A percentile compares a stretch with the other conserved stretches of the same genome.
Conservation (phyloP, 2,888 invertebrate genomes). For the Diplolepis rosae region DNA sequence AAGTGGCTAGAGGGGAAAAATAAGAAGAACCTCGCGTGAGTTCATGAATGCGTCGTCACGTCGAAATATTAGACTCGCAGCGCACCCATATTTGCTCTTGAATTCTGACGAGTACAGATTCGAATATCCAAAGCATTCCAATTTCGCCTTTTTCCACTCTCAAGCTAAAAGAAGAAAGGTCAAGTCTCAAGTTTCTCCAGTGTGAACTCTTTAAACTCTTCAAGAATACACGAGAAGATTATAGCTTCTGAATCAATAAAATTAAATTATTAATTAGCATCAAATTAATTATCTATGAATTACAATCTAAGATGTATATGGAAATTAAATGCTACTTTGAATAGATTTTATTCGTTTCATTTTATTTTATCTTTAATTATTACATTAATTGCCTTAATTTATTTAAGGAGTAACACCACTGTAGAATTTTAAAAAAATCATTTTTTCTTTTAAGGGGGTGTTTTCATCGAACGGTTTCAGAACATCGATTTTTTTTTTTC, state of each 20-base stretch:
- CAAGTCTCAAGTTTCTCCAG: not conserved
- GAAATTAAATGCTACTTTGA: no score
- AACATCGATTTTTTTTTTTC: no score
- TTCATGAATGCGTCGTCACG: slow-evolving; percentile 46
- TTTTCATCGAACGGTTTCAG: no score
- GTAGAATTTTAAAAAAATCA: no score
- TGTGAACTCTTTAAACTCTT: not conserved
- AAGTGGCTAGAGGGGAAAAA: slow-evolving; percentile 25
- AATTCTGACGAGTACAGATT: slow-evolving; percentile 52
- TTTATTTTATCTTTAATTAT: no score
- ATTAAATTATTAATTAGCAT: no score
- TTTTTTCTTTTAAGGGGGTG: no score
- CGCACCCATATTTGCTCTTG: slow-evolving; percentile 60
- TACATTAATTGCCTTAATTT: no score
- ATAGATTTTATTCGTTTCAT: no score
- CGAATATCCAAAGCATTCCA: slow-evolving; percentile 42
- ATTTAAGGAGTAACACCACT: no score
- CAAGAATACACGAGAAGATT: not conserved
- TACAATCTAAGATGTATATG: no score
- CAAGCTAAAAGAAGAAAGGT: not conserved
- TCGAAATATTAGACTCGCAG: slow-evolving; percentile 54
- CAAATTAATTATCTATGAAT: no score
- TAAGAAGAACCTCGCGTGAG: slow-evolving; percentile 26
- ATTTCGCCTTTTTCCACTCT: slow-evolving; percentile 9
- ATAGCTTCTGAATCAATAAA: not conserved